Conservation (phyloP, 2,888 invertebrate genomes). For the Yponomeuta sedellus region DNA sequence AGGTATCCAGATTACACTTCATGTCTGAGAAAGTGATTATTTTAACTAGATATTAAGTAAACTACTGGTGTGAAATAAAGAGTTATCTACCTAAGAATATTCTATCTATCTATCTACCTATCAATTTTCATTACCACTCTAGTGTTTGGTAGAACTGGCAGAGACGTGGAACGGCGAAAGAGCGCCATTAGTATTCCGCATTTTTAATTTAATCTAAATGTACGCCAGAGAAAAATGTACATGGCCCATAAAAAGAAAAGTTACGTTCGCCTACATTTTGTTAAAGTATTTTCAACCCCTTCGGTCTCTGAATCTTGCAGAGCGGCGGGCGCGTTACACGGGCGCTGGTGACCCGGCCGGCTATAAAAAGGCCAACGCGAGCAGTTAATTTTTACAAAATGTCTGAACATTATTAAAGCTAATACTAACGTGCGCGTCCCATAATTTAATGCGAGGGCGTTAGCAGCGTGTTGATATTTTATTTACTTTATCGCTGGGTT, state of each 20-base stretch:
- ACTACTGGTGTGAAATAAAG: too few relatives aligned
- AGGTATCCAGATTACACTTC: conserved; percentile 19
- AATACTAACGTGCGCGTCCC: conserved; percentile 55
- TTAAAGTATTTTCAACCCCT: conserved; percentile 49
- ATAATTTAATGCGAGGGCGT: conserved; percentile 52
- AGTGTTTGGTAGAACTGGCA: not conserved
- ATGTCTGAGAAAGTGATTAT: not conserved
- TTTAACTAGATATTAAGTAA: not conserved
- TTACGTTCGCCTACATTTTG: conserved; percentile 29
- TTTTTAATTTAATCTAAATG: conserved; percentile 4
- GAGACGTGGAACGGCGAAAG: not conserved
- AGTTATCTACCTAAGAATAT: too few relatives aligned
- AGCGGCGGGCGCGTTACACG: conserved; percentile 18
- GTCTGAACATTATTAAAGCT: conserved; percentile 60
- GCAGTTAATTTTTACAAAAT: conserved; percentile 63
- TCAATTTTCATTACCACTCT: too few relatives aligned
- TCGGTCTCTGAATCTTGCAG: conserved; percentile 46
- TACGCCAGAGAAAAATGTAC: not conserved
- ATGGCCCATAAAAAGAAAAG: conserved; percentile 1
- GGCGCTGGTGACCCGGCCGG: conserved; percentile 17
- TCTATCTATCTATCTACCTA: too few relatives aligned
- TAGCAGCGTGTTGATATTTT: conserved; percentile 67
- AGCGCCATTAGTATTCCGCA: not conserved
- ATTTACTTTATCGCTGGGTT: conserved; percentile 57
- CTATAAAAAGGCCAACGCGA: conserved; percentile 53